Percentiles rank a stretch among this genome's conserved stretches.
Evolutionary conservation across 2,113 vertebrate species (phyloP).

Genomic region (Eulemur macaco): DNA sequence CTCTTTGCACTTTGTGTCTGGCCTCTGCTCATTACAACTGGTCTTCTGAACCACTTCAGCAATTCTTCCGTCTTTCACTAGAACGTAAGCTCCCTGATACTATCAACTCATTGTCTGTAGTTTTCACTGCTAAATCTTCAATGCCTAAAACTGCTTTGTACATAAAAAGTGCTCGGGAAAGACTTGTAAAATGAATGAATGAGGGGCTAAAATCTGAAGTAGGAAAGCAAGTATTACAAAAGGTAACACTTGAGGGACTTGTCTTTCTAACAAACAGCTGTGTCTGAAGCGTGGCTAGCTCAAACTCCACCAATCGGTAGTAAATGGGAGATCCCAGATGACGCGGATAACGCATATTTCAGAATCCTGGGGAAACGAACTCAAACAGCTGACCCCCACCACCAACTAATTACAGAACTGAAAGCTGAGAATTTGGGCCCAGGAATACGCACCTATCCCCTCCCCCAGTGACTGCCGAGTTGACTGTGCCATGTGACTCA

Average conservation of each 20-base stretch:
- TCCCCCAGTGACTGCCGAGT: neutral
- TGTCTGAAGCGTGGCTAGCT: neutral
- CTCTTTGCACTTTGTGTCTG: no score
- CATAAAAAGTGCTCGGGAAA: neutral
- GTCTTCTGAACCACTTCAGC: accelerated
- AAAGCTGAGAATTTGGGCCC: neutral
- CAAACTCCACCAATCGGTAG: neutral
- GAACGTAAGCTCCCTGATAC: neutral
- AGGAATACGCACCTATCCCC: neutral
- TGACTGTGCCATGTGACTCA: accelerated
- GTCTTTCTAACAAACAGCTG: neutral
- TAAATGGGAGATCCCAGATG: neutral
- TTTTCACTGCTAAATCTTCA: neutral
- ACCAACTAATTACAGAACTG: neutral
- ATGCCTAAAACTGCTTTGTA: neutral
- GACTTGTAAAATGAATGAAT: neutral
- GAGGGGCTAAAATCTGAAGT: neutral
- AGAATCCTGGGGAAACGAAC: neutral
- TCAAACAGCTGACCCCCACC: neutral
- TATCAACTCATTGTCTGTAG: neutral
- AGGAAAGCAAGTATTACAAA: neutral
- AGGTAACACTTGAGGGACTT: neutral
- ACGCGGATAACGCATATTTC: neutral
- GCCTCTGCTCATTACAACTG: no score
- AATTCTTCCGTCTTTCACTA: neutral